These are phyloP conservation scores for Andrena cerasifolii DNA, from an alignment of 1,140 invertebrate species.

Conservation along the genomic window DNA sequence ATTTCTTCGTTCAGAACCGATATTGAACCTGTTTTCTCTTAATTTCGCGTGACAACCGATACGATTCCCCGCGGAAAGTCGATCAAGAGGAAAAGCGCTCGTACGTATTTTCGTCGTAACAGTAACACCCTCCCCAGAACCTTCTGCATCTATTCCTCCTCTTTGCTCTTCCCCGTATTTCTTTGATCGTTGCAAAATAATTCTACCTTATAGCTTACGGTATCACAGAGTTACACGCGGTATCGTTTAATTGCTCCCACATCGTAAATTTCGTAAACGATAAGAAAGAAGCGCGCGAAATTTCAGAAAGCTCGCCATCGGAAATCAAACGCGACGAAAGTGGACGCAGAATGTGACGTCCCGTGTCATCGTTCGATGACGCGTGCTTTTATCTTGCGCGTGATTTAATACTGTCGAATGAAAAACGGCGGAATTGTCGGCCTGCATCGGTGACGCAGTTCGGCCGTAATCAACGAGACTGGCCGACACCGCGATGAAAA, in stretches of 20 bases:
- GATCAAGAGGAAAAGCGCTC: slow-evolving; percentile 40
- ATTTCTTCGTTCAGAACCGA: slow-evolving; percentile 18
- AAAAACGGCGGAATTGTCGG: too few species aligned
- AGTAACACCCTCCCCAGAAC: slow-evolving; percentile 23
- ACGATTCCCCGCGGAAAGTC: not conserved
- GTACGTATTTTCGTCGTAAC: slow-evolving; percentile 55
- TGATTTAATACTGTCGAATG: slow-evolving; percentile 34
- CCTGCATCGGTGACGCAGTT: too few species aligned
- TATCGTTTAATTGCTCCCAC: slow-evolving; percentile 74
- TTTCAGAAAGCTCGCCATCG: not conserved
- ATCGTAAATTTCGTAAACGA: slow-evolving; percentile 63
- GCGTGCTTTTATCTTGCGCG: not conserved
- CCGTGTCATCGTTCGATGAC: not conserved
- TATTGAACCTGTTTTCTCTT: slow-evolving; percentile 10
- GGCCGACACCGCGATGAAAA: too few species aligned
- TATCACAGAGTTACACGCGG: slow-evolving; percentile 81
- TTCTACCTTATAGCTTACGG: slow-evolving; percentile 80
- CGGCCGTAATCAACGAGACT: not conserved
- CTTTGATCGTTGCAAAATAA: slow-evolving; percentile 75
- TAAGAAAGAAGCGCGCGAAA: slow-evolving; percentile 33
- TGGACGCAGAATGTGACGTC: slow-evolving; percentile 54
- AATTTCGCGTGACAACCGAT: not conserved
- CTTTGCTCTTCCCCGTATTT: slow-evolving; percentile 20
- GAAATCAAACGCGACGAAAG: slow-evolving; percentile 13
- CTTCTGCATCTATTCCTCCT: not conserved